Conservation (phyloP, 2,797 vertebrate species). For the Hypotaenidia okinawae region DNA sequence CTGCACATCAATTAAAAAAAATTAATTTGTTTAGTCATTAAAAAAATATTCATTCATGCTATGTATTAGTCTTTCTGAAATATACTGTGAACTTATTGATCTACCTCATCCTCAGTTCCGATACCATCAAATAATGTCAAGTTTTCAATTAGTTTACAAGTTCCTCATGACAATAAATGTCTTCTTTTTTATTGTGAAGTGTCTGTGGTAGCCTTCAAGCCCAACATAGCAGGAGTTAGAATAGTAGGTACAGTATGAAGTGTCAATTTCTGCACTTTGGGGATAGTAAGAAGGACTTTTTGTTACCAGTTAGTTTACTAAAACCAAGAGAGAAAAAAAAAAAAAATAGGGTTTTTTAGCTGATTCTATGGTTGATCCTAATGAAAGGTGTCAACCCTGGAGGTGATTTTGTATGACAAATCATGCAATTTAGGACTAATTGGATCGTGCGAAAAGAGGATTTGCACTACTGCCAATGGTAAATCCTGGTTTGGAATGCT, state of each 20-base stretch:
- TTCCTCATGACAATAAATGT: neutral
- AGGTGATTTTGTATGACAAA: neutral
- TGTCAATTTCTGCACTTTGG: neutral
- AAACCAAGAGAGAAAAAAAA: neutral
- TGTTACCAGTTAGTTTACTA: neutral
- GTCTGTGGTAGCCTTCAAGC: neutral
- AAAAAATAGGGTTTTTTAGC: neutral
- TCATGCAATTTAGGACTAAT: neutral
- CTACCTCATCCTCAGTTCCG: neutral
- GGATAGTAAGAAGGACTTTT: neutral
- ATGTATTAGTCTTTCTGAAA: neutral
- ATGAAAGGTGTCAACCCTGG: neutral
- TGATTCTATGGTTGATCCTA: neutral
- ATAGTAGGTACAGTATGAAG: neutral
- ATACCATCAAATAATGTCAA: neutral
- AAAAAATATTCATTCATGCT: neutral
- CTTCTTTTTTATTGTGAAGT: neutral
- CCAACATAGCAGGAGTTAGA: neutral
- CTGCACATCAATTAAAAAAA: neutral
- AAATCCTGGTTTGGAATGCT: slow-evolving; percentile 3
- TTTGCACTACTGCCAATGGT: neutral
- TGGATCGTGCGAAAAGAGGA: neutral
- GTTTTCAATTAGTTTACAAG: neutral
- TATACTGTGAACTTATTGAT: neutral
- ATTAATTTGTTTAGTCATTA: neutral